Conservation (phyloP, 2,797 vertebrate genomes). For the Betta splendens region DNA sequence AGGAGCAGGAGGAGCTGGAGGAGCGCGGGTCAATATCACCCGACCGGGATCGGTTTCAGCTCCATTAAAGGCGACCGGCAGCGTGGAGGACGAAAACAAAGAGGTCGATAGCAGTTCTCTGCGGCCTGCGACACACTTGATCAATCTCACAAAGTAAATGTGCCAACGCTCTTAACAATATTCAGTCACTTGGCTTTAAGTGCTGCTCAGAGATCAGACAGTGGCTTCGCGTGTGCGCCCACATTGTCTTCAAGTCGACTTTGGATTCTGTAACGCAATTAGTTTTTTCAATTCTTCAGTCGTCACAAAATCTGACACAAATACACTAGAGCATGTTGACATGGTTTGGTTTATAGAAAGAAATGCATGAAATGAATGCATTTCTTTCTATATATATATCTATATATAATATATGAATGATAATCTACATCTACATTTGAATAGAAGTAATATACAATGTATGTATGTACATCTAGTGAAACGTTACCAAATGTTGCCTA, state of each 20-base stretch:
- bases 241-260: background rate
- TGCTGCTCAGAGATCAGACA: background rate
- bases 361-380: too few relatives aligned
- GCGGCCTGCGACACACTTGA: constrained; percentile 30
- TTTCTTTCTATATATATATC: too few relatives aligned
- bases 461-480: too few relatives aligned
- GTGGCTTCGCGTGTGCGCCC: background rate
- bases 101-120: constrained; percentile 63
- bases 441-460: too few relatives aligned
- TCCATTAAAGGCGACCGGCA: constrained; percentile 35
- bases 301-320: too few relatives aligned
- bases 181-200: constrained; percentile 2
- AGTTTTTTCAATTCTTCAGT: too few relatives aligned
- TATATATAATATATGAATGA: too few relatives aligned
- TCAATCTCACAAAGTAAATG: constrained; percentile 19
- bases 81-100: constrained; percentile 31
- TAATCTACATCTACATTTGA: too few relatives aligned
- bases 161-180: background rate
- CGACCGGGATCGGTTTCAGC: constrained; percentile 69
- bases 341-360: too few relatives aligned
- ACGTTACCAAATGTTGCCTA: constrained; percentile 14
- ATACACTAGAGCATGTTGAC: too few relatives aligned
- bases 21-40: constrained; percentile 64
- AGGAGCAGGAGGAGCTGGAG: constrained; percentile 50
- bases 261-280: too few relatives aligned